Evolutionary conservation across 2,888 invertebrate species (phyloP), one percentile per base, ranked within the genome.

Genomic region (Thelaira solivaga): DNA sequence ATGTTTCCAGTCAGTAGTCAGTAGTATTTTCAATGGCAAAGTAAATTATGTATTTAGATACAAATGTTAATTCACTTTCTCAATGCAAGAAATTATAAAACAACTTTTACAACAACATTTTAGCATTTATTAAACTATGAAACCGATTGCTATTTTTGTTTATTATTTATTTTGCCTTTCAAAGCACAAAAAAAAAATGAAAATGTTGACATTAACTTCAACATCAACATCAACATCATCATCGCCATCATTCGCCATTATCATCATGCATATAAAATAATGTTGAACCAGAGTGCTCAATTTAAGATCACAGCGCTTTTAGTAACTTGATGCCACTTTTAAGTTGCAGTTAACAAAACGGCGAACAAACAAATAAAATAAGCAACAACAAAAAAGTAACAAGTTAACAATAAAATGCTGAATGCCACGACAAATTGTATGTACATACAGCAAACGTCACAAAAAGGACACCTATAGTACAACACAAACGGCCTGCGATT

Each of bases 221-320:
- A 34, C 75, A 71, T 65, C 51, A 51, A 34, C 43, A 67, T 22
- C 69, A 59, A 34, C 76, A 65, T 45, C 62, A 62, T 49, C 79
- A 72, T 53, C 51, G 47, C n/a, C n/a, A n/a, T n/a, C n/a, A n/a
- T n/a, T n/a, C n/a, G n/a, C n/a, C n/a, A n/a, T n/a, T n/a, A n/a
- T n/a, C n/a, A n/a, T 80, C 71, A 80, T 77, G 77, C 74, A 77
- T 80, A 77, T 77, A 77, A 77, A 80, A 74, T 80, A 65, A 71
- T 76, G 65, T 80, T 80, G 76, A 73, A 76, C 73, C 59, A 74
- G n/a, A n/a, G 76, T 77, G 76, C 77, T 73, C 78, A 69, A 65
- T 78, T 78, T 71, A 53, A 78, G 65, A 69, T 78, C 78, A 69
- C n/a, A 65, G 31, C 59, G 74, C 69, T 65, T 74, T 78, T 62